Percentiles rank a stretch among this genome's conserved stretches.
These are phyloP conservation scores for Achatina immaculata DNA, from an alignment of 1,140 invertebrate species.

Conservation along the genomic window DNA sequence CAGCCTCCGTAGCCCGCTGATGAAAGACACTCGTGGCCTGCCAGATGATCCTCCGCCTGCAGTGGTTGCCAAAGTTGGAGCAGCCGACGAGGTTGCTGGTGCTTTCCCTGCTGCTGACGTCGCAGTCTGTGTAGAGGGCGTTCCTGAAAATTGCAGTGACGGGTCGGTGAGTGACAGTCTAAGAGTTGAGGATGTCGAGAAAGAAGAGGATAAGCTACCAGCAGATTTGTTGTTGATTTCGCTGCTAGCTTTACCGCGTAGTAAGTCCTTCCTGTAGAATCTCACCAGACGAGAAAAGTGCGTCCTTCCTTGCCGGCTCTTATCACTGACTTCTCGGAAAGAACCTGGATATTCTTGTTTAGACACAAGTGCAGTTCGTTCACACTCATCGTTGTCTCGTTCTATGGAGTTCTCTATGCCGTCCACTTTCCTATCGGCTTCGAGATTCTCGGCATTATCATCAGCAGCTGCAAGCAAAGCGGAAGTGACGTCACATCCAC, in stretches of 20 bases:
- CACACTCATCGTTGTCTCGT: not conserved
- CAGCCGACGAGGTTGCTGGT: not conserved
- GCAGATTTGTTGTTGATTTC: conserved; percentile 3
- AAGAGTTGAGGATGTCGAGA: not conserved
- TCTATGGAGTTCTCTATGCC: not conserved
- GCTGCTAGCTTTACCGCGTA: not conserved
- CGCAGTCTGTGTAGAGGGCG: not conserved
- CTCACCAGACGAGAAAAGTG: not conserved
- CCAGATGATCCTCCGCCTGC: not conserved
- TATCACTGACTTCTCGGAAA: not conserved
- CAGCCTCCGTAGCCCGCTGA: conserved; percentile 9
- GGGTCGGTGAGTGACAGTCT: not conserved
- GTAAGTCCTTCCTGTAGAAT: not conserved
- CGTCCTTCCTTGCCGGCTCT: not conserved
- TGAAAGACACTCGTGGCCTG: conserved; percentile 1
- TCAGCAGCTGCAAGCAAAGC: not conserved
- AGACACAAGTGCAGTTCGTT: not conserved
- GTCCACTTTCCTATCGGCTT: not conserved
- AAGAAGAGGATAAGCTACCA: not conserved
- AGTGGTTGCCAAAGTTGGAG: conserved; percentile 18
- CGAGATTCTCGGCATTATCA: not conserved
- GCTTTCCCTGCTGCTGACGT: conserved; percentile 10
- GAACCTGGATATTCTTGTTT: not conserved
- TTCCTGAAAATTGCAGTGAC: not conserved
- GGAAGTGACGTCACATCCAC: not conserved